phyloP scores from a whole-genome alignment of 2,113 vertebrate species.

The Camelus bactrianus region DNA sequence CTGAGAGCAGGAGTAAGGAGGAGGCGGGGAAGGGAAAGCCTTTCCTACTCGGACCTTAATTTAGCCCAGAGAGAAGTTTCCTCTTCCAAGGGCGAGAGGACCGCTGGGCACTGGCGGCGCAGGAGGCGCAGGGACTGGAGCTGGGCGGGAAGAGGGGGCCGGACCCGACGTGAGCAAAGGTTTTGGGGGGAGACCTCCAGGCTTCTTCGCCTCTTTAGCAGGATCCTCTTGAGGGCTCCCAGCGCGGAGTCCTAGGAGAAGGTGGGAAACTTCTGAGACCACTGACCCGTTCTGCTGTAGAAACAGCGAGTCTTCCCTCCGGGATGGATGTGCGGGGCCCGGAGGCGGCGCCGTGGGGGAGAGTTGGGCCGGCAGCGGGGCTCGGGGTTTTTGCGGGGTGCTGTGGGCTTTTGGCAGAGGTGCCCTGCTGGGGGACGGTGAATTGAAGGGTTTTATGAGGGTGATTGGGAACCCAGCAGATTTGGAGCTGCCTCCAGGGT shows the following conservation, averaged over 20 bases:
- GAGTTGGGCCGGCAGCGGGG: not conserved
- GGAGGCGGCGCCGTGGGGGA: not conserved
- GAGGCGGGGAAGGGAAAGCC: not conserved
- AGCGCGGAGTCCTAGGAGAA: no score
- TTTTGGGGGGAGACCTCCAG: slow-evolving; percentile 37
- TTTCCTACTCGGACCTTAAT: not conserved
- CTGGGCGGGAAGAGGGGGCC: not conserved
- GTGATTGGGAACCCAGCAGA: not conserved
- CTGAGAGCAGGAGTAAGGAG: not conserved
- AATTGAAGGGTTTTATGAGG: not conserved
- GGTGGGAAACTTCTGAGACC: not conserved
- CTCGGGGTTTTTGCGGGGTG: not conserved
- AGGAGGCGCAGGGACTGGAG: not conserved
- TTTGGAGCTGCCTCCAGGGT: not conserved
- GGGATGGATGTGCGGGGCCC: not conserved
- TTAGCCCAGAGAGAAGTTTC: slow-evolving; percentile 57
- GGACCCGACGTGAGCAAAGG: not conserved
- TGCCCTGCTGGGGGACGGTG: not conserved
- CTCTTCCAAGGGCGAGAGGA: not conserved
- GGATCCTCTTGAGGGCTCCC: not conserved
- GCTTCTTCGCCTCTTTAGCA: not conserved
- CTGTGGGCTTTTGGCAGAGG: not conserved
- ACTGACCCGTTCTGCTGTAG: not conserved
- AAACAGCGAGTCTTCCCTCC: not conserved
- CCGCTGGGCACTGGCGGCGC: not conserved